These are phyloP conservation scores for Semibalanus balanoides DNA, from an alignment of 1,140 invertebrate genomes.

Conservation along the genomic window DNA sequence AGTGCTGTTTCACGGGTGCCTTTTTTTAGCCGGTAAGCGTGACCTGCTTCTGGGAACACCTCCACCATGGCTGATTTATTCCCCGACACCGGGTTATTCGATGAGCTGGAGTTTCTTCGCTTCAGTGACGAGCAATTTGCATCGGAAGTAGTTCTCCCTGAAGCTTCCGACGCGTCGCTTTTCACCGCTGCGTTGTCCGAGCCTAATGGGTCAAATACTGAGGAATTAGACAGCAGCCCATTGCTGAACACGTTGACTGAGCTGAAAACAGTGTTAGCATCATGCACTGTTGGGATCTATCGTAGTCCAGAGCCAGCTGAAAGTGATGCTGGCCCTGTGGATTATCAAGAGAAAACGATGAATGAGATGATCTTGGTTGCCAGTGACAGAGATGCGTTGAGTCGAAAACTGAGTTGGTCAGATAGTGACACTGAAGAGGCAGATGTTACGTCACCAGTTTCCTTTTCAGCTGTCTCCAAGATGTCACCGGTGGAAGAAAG, in stretches of 20 bases:
- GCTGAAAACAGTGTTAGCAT: background rate
- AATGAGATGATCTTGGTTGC: background rate
- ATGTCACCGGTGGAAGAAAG: background rate
- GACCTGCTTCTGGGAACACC: background rate
- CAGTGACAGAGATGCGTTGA: background rate
- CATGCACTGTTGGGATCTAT: background rate
- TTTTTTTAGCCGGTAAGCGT: background rate
- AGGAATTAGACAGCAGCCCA: background rate
- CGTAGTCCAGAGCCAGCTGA: background rate
- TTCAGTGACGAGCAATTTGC: background rate
- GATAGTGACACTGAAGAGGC: background rate
- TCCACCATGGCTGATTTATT: background rate
- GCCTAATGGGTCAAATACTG: too few species aligned
- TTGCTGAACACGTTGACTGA: background rate
- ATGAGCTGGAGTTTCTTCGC: background rate
- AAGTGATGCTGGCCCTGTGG: background rate
- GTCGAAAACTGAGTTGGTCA: too few species aligned
- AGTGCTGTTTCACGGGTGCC: too few species aligned
- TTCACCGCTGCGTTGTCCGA: background rate
- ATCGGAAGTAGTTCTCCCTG: background rate
- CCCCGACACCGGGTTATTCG: background rate
- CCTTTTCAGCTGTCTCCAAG: background rate
- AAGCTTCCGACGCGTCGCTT: background rate
- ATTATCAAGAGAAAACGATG: background rate
- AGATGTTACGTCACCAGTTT: background rate